These are phyloP conservation scores for Euzophera pinguis DNA, from an alignment of 2,888 invertebrate genomes.

Conservation along the genomic window DNA sequence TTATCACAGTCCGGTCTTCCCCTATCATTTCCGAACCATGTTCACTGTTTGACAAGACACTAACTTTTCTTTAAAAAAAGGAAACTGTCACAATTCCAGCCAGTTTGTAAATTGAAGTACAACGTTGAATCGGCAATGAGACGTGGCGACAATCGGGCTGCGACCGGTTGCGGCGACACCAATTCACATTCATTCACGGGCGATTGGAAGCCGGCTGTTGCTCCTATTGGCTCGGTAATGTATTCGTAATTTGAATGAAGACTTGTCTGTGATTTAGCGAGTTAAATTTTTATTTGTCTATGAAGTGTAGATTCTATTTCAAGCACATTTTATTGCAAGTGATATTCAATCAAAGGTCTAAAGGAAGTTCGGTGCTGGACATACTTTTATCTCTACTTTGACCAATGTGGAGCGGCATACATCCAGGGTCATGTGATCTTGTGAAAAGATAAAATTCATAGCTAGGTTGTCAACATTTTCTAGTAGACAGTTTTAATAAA, in stretches of 20 bases:
- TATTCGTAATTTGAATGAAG: conserved; percentile 32
- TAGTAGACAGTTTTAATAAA: too few relatives aligned
- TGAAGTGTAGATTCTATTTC: background rate
- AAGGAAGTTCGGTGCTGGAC: too few relatives aligned
- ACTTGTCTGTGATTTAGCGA: background rate
- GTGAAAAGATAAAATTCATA: too few relatives aligned
- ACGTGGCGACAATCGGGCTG: conserved; percentile 70
- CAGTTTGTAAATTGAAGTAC: conserved; percentile 49
- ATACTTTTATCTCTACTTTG: too few relatives aligned
- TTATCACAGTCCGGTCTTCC: too few relatives aligned
- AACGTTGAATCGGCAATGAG: conserved; percentile 62
- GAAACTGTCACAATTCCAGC: conserved; percentile 25
- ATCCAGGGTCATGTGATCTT: too few relatives aligned
- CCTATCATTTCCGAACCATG: too few relatives aligned
- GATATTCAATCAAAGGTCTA: too few relatives aligned
- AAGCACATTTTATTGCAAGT: too few relatives aligned
- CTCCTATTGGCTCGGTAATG: conserved; percentile 34
- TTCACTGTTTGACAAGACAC: too few relatives aligned
- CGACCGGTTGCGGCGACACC: conserved; percentile 68
- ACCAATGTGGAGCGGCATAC: too few relatives aligned
- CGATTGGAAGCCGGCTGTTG: conserved; percentile 47
- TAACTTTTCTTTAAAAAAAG: background rate
- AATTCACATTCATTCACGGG: conserved; percentile 68
- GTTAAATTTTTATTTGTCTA: background rate
- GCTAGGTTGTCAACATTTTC: too few relatives aligned